Percentiles rank a stretch among this genome's conserved stretches.
phyloP scores from a whole-genome alignment of 2,888 invertebrate species.

The Leptinotarsa haldemani region DNA sequence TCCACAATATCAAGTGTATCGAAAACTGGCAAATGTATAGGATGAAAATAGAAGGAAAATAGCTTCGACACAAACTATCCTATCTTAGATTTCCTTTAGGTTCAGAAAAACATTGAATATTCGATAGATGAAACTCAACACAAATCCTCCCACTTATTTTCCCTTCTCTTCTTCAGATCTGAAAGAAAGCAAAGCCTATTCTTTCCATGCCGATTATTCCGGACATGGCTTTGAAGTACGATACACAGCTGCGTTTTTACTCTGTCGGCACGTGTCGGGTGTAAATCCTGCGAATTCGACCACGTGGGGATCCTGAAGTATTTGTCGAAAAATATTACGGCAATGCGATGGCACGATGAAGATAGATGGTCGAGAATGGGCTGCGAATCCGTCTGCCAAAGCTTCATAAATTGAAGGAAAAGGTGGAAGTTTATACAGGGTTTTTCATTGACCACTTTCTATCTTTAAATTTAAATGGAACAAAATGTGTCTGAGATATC shows the following conservation, averaged over 20 bases:
- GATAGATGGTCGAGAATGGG: not conserved
- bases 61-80: too few species aligned
- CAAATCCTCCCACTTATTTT: not conserved
- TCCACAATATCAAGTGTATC: too few species aligned
- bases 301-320: not conserved
- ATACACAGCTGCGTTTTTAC: slow-evolving; percentile 7
- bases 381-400: not conserved
- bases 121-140: too few species aligned
- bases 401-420: too few species aligned
- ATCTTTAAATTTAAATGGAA: too few species aligned
- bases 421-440: too few species aligned
- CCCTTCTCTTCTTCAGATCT: not conserved
- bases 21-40: too few species aligned
- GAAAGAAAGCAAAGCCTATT: slow-evolving; percentile 8
- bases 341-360: not conserved
- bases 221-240: not conserved
- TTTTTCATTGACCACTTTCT: too few species aligned
- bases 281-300: not conserved
- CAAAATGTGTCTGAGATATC: too few species aligned
- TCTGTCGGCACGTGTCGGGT: slow-evolving; percentile 8
- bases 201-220: slow-evolving; percentile 1
- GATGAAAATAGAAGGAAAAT: too few species aligned
- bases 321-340: not conserved
- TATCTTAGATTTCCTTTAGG: too few species aligned
- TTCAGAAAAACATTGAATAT: too few species aligned